Conservation (phyloP, 2,113 vertebrate species). For the Pteropus alecto region DNA sequence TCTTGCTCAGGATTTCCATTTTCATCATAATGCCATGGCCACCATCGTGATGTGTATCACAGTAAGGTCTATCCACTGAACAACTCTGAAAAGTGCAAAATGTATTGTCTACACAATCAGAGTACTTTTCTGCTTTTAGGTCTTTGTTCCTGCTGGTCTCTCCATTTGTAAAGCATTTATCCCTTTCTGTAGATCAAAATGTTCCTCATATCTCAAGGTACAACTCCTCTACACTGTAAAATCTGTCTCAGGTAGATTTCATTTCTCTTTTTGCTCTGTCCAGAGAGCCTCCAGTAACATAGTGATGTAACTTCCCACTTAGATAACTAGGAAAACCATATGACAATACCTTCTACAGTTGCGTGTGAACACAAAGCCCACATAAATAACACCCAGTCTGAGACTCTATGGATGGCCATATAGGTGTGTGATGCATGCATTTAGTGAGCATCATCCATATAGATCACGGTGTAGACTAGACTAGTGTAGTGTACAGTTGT, state of each 20-base stretch:
- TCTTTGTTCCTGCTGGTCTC: not conserved
- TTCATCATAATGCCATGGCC: not conserved
- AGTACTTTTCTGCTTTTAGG: not conserved
- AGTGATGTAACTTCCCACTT: not conserved
- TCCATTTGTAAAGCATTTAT: not conserved
- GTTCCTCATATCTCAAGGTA: not conserved
- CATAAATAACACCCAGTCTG: no score
- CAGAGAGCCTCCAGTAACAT: not conserved
- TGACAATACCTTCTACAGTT: not conserved
- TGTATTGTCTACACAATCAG: not conserved
- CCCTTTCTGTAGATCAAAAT: not conserved
- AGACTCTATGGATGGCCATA: not conserved
- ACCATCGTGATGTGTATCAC: not conserved
- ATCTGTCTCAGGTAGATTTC: not conserved
- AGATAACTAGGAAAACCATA: not conserved
- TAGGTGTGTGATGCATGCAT: not conserved
- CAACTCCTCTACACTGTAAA: not conserved
- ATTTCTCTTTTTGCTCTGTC: not conserved
- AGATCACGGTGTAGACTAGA: not conserved
- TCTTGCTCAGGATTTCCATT: not conserved
- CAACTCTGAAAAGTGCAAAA: not conserved
- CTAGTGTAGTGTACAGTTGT: fast-evolving
- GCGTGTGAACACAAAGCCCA: not conserved
- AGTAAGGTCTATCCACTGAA: not conserved
- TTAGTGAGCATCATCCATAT: no score